A percentile compares a stretch with the other conserved stretches of the same genome.
Conservation (phyloP, 1,140 invertebrate genomes). For the Holotrichia oblita region DNA sequence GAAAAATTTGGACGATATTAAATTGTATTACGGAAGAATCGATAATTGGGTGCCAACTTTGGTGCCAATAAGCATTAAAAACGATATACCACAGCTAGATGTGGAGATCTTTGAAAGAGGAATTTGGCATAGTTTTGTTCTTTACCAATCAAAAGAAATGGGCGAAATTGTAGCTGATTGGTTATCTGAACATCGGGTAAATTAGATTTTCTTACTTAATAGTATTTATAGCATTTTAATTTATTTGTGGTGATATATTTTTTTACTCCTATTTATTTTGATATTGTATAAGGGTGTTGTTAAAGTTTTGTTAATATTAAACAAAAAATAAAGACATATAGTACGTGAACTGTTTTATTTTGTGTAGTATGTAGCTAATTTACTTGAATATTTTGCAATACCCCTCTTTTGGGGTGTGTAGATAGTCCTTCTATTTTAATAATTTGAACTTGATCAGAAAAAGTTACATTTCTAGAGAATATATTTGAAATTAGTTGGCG, state of each 20-base stretch:
- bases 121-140: constrained; percentile 81
- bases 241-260: no score
- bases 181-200: constrained; percentile 61
- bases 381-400: background rate
- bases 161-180: constrained; percentile 68
- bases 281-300: background rate
- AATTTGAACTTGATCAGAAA: no score
- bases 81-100: constrained; percentile 69
- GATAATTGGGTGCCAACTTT: constrained; percentile 80
- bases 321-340: no score
- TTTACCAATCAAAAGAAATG: constrained; percentile 70
- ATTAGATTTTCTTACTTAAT: no score
- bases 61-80: no score
- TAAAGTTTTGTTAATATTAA: no score
- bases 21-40: constrained; percentile 77
- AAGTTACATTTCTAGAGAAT: no score
- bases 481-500: no score
- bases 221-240: no score
- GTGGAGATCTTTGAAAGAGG: constrained; percentile 65
- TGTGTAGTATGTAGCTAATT: background rate
- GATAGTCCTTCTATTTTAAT: background rate
- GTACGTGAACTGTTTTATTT: background rate
- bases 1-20: constrained; percentile 68
- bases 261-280: background rate
- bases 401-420: background rate